phyloP scores from a whole-genome alignment of 2,888 invertebrate species.

The Lottia scabra region DNA sequence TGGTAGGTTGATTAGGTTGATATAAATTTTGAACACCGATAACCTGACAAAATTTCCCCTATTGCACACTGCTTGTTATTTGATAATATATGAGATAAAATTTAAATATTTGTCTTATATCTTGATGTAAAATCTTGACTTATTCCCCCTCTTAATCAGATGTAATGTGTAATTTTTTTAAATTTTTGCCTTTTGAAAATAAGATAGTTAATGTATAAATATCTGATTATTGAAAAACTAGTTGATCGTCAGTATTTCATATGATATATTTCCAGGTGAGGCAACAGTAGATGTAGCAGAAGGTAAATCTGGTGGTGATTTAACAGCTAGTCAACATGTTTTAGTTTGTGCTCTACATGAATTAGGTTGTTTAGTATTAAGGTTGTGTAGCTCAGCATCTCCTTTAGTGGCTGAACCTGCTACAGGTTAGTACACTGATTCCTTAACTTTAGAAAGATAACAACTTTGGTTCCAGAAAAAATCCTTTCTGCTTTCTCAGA shows the following conservation, averaged over 20 bases:
- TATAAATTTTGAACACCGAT: neutral
- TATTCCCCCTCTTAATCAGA: too few relatives aligned
- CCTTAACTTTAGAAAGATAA: too few relatives aligned
- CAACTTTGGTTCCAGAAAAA: too few relatives aligned
- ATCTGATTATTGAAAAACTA: too few relatives aligned
- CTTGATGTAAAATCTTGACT: too few relatives aligned
- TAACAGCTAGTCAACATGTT: conserved; percentile 65
- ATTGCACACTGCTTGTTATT: neutral
- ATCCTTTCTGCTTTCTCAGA: too few relatives aligned
- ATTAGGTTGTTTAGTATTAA: conserved; percentile 88
- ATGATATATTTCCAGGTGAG: conserved; percentile 43
- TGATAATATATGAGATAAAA: neutral
- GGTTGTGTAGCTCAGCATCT: conserved; percentile 94
- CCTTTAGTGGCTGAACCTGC: conserved; percentile 90
- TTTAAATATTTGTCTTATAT: too few relatives aligned
- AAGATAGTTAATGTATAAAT: too few relatives aligned
- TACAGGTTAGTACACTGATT: conserved; percentile 73
- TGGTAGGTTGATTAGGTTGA: conserved; percentile 40
- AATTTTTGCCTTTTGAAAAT: too few relatives aligned
- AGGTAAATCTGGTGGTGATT: conserved; percentile 50
- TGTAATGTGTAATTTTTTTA: too few relatives aligned
- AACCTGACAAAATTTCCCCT: neutral
- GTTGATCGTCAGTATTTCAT: too few relatives aligned
- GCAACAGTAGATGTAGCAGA: conserved; percentile 53
- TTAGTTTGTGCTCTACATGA: conserved; percentile 90